Evolutionary conservation across 92 coral and sea anemone species (phyloP).

Genomic region (Porites evermanni): DNA sequence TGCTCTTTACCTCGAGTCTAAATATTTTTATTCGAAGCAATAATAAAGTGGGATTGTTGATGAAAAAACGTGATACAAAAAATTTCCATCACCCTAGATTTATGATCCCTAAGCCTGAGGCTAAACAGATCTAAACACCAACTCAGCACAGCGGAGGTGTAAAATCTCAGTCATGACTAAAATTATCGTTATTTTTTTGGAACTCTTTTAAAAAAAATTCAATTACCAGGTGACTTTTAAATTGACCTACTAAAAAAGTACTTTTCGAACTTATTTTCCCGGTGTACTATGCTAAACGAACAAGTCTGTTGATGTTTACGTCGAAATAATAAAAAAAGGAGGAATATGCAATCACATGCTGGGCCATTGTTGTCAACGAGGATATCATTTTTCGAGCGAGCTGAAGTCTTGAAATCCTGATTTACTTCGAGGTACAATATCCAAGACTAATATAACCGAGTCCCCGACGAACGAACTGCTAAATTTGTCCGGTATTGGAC

Average conservation of each 20-base stretch:
- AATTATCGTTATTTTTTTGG: neutral
- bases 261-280: neutral
- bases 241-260: neutral
- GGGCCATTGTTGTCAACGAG: neutral
- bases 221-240: neutral
- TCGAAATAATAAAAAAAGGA: neutral
- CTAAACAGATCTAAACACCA: neutral
- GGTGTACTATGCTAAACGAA: neutral
- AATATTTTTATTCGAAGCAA: neutral
- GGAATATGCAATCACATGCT: slow-evolving; percentile 4
- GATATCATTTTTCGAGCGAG: slow-evolving; percentile 22
- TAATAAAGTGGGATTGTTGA: neutral
- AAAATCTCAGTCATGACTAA: neutral
- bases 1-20: neutral
- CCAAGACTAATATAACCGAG: neutral
- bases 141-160: too few relatives aligned
- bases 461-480: neutral
- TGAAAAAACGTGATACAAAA: slow-evolving; percentile 7
- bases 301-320: slow-evolving; percentile 11
- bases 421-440: neutral
- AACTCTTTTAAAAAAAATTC: neutral
- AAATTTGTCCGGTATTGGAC: slow-evolving; percentile 5
- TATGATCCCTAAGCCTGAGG: neutral
- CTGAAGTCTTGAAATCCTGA: neutral
- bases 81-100: neutral